Percentiles rank a stretch among this genome's conserved stretches.
Evolutionary conservation across 2,797 vertebrate genomes (phyloP).

Genomic region (Micrastur ruficollis): DNA sequence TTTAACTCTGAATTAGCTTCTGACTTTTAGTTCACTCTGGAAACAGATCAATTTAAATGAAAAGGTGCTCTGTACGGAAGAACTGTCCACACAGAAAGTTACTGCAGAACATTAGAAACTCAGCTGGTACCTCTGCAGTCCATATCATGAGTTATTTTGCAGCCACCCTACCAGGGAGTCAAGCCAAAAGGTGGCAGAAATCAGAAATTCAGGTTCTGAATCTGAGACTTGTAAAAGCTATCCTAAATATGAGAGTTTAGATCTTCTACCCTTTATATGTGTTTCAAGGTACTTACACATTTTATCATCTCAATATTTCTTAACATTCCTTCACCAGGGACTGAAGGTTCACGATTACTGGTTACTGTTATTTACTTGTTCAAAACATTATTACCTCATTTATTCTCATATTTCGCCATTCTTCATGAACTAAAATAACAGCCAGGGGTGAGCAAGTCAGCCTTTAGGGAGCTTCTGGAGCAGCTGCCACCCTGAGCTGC

Average conservation of each 20-base stretch:
- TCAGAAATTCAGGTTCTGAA: not conserved
- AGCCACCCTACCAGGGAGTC: not conserved
- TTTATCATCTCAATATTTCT: not conserved
- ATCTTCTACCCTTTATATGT: not conserved
- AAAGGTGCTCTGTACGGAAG: not conserved
- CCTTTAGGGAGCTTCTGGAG: not conserved
- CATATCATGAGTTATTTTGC: not conserved
- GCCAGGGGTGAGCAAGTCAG: not conserved
- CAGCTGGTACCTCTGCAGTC: not conserved
- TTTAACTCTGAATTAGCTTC: not conserved
- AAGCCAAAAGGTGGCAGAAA: not conserved
- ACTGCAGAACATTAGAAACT: not conserved
- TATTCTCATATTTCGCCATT: not conserved
- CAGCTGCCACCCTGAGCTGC: not conserved
- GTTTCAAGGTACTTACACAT: not conserved
- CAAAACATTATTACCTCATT: not conserved
- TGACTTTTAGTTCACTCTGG: not conserved
- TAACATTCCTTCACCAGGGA: not conserved
- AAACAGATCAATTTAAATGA: not conserved
- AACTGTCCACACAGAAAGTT: not conserved
- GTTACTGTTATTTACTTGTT: not conserved
- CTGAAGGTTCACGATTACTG: not conserved
- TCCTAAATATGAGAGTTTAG: not conserved
- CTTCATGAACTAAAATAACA: not conserved
- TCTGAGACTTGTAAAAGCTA: not conserved